Evolutionary conservation across 2,113 vertebrate species (phyloP).

Genomic region (Saguinus midas): DNA sequence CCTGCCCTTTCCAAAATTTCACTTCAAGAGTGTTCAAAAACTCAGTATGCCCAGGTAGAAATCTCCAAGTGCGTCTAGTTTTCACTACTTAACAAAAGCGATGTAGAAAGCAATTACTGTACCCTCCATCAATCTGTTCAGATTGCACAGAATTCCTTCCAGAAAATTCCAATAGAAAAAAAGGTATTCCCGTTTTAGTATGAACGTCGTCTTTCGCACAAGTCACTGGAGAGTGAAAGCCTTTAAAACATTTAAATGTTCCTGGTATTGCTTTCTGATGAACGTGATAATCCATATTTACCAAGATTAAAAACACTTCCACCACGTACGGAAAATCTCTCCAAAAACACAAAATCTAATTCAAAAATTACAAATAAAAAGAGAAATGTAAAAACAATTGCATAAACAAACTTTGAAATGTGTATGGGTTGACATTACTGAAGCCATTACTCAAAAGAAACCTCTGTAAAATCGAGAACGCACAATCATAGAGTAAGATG

Average conservation of each 20-base stretch:
- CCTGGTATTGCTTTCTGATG: background rate
- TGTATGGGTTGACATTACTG: background rate
- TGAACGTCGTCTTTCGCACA: background rate
- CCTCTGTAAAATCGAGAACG: background rate
- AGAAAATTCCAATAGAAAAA: no score
- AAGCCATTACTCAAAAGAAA: background rate
- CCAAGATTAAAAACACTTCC: background rate
- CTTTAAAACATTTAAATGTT: background rate
- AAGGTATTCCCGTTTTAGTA: background rate
- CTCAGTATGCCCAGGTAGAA: no score
- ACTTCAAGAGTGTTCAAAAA: no score
- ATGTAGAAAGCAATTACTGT: no score
- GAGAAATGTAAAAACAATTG: background rate
- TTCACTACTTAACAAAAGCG: no score
- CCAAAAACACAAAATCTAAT: background rate
- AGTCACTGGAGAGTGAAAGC: background rate
- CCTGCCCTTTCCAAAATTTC: no score
- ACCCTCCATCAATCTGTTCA: no score
- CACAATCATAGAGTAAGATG: background rate
- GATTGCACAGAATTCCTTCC: no score
- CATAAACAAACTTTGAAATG: constrained; percentile 19
- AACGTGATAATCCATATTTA: background rate
- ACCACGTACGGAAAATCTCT: background rate
- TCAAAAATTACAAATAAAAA: background rate
- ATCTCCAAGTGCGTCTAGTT: no score